phyloP scores from a whole-genome alignment of 2,797 vertebrate species.

The Crenuchus spilurus region DNA sequence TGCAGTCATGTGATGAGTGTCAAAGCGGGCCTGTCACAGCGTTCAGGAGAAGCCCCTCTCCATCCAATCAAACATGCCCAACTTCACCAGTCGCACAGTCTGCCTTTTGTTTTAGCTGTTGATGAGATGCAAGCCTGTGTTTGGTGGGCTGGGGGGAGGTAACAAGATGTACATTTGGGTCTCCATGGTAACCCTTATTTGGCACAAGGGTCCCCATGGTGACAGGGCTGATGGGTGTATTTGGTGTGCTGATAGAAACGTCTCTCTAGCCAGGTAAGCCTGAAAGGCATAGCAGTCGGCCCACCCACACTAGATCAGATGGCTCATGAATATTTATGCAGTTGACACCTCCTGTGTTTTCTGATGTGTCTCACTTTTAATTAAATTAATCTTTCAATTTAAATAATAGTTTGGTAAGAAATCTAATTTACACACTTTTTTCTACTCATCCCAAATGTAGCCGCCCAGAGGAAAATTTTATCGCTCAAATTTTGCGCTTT shows the following conservation, averaged over 20 bases:
- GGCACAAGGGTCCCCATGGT: background rate
- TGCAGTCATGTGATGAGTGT: slow-evolving; percentile 27
- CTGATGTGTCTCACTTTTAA: too few relatives aligned
- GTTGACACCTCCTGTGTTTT: background rate
- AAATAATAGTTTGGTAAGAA: background rate
- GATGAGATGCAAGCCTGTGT: slow-evolving; percentile 24
- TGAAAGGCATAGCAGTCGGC: too few relatives aligned
- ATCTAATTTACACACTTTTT: too few relatives aligned
- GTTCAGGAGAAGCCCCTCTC: background rate
- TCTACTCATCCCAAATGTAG: background rate
- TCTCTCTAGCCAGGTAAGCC: background rate
- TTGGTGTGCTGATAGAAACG: background rate
- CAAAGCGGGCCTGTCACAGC: slow-evolving; percentile 12
- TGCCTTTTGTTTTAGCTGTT: slow-evolving; percentile 28
- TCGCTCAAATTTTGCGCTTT: too few relatives aligned
- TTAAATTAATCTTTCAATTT: slow-evolving; percentile 3
- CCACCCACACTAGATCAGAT: background rate
- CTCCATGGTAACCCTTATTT: slow-evolving; percentile 8
- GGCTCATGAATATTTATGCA: slow-evolving; percentile 23
- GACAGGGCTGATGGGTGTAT: background rate
- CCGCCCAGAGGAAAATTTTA: too few relatives aligned
- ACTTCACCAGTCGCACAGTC: background rate
- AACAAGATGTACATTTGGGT: background rate
- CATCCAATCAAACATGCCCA: background rate
- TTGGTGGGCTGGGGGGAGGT: background rate